These are phyloP conservation scores for Rattus rattus DNA, from an alignment of 2,113 vertebrate genomes.

Conservation along the genomic window DNA sequence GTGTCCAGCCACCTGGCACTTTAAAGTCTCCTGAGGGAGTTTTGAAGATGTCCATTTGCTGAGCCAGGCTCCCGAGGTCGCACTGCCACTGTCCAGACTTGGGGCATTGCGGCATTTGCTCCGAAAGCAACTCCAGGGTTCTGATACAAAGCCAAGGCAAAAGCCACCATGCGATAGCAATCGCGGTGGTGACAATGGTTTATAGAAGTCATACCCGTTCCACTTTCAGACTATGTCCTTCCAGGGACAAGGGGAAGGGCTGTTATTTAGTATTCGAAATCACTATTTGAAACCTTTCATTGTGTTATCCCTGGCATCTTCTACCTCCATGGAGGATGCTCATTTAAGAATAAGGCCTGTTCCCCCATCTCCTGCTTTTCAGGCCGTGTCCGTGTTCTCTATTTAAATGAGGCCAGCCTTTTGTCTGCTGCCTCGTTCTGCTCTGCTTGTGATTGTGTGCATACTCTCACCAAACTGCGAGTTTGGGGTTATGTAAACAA, in stretches of 20 bases:
- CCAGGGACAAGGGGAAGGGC: background rate
- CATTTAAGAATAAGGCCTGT: background rate
- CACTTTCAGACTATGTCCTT: no score
- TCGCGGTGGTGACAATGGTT: fast-evolving
- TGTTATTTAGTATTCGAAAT: background rate
- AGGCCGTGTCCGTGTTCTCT: background rate
- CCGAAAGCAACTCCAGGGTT: background rate
- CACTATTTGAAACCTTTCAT: background rate
- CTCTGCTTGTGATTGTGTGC: background rate
- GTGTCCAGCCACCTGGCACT: background rate
- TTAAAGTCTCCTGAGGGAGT: background rate
- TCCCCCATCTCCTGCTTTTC: background rate
- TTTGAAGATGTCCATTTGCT: background rate
- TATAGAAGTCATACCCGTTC: background rate
- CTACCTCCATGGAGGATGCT: background rate
- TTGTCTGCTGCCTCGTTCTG: background rate
- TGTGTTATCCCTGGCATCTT: background rate
- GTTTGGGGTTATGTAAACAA: background rate
- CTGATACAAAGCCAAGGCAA: background rate
- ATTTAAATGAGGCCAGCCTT: background rate
- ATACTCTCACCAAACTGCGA: background rate
- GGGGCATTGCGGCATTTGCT: background rate
- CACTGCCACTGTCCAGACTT: background rate
- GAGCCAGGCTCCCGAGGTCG: background rate
- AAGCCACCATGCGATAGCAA: no score